phyloP scores from a whole-genome alignment of 2,113 vertebrate genomes.

The Notiomystis cincta region DNA sequence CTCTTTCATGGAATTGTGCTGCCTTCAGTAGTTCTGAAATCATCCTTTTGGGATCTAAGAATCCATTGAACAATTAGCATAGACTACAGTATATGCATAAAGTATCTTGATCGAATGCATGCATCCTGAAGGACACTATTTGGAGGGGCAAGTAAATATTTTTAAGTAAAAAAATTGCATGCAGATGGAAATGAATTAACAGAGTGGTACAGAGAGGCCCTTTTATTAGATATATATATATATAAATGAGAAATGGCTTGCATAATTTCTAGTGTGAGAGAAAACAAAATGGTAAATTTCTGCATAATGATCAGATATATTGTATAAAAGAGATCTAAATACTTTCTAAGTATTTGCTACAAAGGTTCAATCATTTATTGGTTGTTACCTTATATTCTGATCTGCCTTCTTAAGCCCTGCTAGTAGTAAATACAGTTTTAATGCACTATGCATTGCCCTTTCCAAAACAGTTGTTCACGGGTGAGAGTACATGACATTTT shows the following conservation, averaged over 20 bases:
- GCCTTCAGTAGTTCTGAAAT: neutral
- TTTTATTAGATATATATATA: neutral
- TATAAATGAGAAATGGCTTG: neutral
- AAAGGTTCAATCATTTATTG: neutral
- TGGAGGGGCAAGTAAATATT: neutral
- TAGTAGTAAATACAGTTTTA: neutral
- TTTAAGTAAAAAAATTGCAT: neutral
- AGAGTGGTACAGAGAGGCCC: neutral
- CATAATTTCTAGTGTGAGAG: neutral
- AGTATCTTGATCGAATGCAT: neutral
- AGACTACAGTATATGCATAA: neutral
- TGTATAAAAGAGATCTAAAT: neutral
- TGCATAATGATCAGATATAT: neutral
- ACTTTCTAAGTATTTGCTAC: neutral
- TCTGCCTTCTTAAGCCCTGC: neutral
- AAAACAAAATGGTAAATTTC: neutral
- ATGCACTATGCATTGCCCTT: neutral
- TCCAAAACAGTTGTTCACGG: neutral
- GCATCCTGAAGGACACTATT: neutral
- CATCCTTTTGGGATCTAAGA: neutral
- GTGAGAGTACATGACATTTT: neutral
- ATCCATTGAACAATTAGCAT: neutral
- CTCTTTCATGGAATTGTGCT: neutral
- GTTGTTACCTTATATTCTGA: neutral
- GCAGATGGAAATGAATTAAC: neutral